phyloP scores from a whole-genome alignment of 2,113 vertebrate genomes.

The Perognathus longimembris region DNA sequence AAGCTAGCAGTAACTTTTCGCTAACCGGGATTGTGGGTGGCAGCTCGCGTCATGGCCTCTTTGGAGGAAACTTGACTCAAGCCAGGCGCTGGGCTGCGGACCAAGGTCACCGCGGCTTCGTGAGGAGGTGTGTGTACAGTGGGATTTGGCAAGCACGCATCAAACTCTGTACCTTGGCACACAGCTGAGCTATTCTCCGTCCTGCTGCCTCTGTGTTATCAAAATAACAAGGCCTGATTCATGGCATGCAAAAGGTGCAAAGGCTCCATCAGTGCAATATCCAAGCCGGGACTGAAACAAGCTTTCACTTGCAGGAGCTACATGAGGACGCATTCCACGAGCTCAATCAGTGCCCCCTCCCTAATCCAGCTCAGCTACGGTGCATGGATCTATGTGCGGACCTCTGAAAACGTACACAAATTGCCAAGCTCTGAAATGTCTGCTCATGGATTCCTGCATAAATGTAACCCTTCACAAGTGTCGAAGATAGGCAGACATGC shows the following conservation, averaged over 20 bases:
- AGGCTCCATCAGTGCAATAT: not conserved
- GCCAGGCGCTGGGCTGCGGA: conserved; percentile 34
- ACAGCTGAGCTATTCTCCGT: conserved; percentile 49
- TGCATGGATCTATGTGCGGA: not conserved
- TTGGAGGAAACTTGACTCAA: conserved; percentile 71
- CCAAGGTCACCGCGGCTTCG: conserved; percentile 56
- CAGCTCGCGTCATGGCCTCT: conserved; percentile 60
- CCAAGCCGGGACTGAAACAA: not conserved
- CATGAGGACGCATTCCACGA: not conserved
- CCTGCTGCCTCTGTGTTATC: conserved; percentile 42
- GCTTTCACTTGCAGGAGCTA: conserved; percentile 8
- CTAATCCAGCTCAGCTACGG: not conserved
- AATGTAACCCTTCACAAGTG: not conserved
- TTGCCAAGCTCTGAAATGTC: not conserved
- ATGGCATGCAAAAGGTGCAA: not conserved
- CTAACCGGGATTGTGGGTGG: conserved; percentile 55
- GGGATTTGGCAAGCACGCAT: not conserved
- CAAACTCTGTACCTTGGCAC: not conserved
- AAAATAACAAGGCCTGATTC: conserved; percentile 52
- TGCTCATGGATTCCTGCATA: not conserved
- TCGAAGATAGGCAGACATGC: not conserved
- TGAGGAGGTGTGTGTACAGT: not conserved
- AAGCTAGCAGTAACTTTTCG: conserved; percentile 64
- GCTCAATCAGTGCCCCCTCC: not conserved
- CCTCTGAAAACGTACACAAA: not conserved